Percentiles rank a stretch among this genome's conserved stretches.
Conservation (phyloP, 2,888 invertebrate genomes). For the Dicyrtoma fusca region DNA sequence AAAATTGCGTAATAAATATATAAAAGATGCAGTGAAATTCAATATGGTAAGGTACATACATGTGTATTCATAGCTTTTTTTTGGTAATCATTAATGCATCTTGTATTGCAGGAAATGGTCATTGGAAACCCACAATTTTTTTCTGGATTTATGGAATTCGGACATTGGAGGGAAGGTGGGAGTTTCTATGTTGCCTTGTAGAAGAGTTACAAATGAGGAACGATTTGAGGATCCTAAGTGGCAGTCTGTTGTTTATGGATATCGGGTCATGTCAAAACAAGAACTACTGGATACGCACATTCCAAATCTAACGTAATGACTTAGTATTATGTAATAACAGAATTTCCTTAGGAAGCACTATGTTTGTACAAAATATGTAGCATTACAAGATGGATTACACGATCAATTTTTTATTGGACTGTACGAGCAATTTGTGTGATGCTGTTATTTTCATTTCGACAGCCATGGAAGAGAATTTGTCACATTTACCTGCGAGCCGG, state of each 20-base stretch:
- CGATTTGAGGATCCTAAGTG: slow-evolving; percentile 56
- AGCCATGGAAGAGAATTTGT: slow-evolving; percentile 67
- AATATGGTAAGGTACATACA: too few species aligned
- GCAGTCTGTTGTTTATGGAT: slow-evolving; percentile 58
- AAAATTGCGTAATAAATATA: slow-evolving; percentile 37
- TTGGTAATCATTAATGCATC: too few species aligned
- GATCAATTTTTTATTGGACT: neutral
- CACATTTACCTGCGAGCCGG: slow-evolving; percentile 71
- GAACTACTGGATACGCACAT: slow-evolving; percentile 53
- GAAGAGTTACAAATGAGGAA: slow-evolving; percentile 33
- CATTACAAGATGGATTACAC: neutral
- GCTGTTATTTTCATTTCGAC: neutral
- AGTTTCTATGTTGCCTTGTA: slow-evolving; percentile 51
- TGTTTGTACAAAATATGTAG: too few species aligned
- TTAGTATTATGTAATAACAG: neutral
- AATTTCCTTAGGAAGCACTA: neutral
- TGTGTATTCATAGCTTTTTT: neutral
- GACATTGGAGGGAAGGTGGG: slow-evolving; percentile 52
- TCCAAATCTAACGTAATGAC: slow-evolving; percentile 47
- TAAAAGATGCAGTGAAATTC: neutral
- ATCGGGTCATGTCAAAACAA: slow-evolving; percentile 54
- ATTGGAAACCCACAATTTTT: slow-evolving; percentile 50
- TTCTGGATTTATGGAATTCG: slow-evolving; percentile 49
- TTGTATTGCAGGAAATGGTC: slow-evolving; percentile 52
- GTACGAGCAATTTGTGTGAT: too few species aligned